phyloP scores from a whole-genome alignment of 1,140 invertebrate genomes.

The Nilaparvata lugens region DNA sequence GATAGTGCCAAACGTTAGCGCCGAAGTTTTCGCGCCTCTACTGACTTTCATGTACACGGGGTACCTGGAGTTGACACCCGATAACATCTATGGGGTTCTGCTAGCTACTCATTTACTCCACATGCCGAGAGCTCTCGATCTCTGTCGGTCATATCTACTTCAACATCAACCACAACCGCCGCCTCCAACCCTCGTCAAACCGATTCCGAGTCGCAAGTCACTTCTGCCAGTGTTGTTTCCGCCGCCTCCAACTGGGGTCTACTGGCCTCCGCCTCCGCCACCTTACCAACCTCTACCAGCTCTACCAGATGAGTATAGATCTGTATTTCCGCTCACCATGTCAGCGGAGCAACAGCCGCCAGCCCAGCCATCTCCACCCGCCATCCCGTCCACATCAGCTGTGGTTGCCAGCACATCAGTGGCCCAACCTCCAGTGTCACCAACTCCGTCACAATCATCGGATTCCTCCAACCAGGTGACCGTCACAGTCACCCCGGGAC shows the following conservation, averaged over 20 bases:
- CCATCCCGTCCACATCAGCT: constrained; percentile 16
- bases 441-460: constrained; percentile 11
- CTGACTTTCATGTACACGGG: constrained; percentile 71
- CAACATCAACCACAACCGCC: constrained; percentile 21
- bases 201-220: constrained; percentile 37
- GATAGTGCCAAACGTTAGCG: constrained; percentile 46
- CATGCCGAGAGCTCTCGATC: constrained; percentile 61
- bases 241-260: constrained; percentile 27
- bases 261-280: constrained; percentile 25
- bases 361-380: constrained; percentile 15
- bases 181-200: constrained; percentile 35
- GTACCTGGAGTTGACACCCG: constrained; percentile 53
- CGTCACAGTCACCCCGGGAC: constrained; percentile 7
- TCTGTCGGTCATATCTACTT: constrained; percentile 47
- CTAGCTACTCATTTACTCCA: constrained; percentile 63
- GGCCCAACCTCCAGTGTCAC: constrained; percentile 16
- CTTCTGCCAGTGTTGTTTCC: constrained; percentile 30
- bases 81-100: constrained; percentile 63
- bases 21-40: constrained; percentile 60
- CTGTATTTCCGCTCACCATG: constrained; percentile 10
- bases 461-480: constrained; percentile 19
- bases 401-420: constrained; percentile 8
- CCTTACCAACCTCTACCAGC: constrained; percentile 27
- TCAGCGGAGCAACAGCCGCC: background rate
- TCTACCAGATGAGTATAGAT: constrained; percentile 16